Percentiles rank a stretch among this genome's conserved stretches.
Conservation (phyloP, 53 echinoderm and acorn worm species). For the Zoroaster sp. region DNA sequence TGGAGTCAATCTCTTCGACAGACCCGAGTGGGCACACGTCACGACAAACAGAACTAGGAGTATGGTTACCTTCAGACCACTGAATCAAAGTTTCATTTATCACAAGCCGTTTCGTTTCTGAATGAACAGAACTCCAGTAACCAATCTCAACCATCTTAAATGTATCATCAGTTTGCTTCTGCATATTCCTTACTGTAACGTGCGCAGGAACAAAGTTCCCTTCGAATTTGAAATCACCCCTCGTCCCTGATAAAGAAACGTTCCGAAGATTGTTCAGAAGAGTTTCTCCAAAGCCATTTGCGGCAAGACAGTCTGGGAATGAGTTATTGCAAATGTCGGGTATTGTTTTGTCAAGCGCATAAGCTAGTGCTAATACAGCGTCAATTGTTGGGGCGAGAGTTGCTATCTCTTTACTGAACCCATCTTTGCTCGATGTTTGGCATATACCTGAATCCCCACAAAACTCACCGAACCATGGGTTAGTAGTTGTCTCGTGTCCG, state of each 20-base stretch:
- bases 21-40: slow-evolving; percentile 18
- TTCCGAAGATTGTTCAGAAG: neutral
- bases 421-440: neutral
- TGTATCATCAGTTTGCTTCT: neutral
- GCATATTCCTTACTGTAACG: slow-evolving; percentile 10
- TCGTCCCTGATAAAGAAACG: slow-evolving; percentile 5
- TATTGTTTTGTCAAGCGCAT: neutral
- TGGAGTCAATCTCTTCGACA: neutral
- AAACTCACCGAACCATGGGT: slow-evolving; percentile 62
- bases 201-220: neutral
- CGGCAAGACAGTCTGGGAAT: neutral
- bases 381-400: slow-evolving; percentile 21
- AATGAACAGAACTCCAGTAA: neutral
- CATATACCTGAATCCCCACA: neutral
- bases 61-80: neutral
- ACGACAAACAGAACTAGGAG: slow-evolving; percentile 13
- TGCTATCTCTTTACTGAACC: slow-evolving; percentile 45
- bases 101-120: neutral
- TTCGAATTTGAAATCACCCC: neutral
- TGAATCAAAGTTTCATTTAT: neutral
- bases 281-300: neutral
- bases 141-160: slow-evolving; percentile 57
- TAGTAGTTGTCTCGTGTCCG: neutral
- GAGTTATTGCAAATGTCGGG: neutral
- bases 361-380: slow-evolving; percentile 48